Evolutionary conservation across 2,888 invertebrate genomes (phyloP), one percentile per base, ranked within the genome.

Genomic region (Lepidochrysops patricia): DNA sequence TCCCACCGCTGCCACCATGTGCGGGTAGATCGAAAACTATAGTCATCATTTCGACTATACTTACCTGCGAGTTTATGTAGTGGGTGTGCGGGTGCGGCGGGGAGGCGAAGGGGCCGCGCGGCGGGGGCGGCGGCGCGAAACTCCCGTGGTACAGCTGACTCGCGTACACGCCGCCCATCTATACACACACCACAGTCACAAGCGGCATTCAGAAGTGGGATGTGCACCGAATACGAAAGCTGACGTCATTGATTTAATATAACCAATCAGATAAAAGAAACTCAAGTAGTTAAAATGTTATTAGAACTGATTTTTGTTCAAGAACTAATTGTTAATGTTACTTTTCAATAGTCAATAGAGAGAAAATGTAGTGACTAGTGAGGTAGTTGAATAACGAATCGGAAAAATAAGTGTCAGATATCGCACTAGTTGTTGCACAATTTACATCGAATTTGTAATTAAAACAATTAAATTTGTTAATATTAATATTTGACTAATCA

Each of bases 91-190:
- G 72, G 48, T 82, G 84, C 37, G 81, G 82, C 34, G 84, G 83
- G 58, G 84, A 81, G 37, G 86, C 80, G 79, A 81, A 83, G 43
- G 83, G 82, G 6, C 79, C 82, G 52, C 84, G 75, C 57, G 83
- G 81, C 62, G 84, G 77, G 32, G 76, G 73, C 64, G 77, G 75
- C 15, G 74, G 74, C 60, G 75, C 74, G 74, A 80, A 80, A 62
- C 75, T 71, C 60, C 76, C 78, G 74, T 77, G 79, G 73, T 87
- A 85, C 75, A 77, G 83, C 70, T 84, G 76, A 6, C 84, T 85
- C 66, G 87, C 83, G 79, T 85, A 88, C 77, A 87, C 79, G 61
- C 84, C 82, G 72, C 85, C 84, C 86, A 88, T 81, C 88, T 87
- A 77, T 59, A 57, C 50, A 32, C 34, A n/a, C 26, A 23, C 12